Evolutionary conservation across 2,797 vertebrate species (phyloP), one percentile per base, ranked within the genome.

Genomic region (Numenius phaeopus): DNA sequence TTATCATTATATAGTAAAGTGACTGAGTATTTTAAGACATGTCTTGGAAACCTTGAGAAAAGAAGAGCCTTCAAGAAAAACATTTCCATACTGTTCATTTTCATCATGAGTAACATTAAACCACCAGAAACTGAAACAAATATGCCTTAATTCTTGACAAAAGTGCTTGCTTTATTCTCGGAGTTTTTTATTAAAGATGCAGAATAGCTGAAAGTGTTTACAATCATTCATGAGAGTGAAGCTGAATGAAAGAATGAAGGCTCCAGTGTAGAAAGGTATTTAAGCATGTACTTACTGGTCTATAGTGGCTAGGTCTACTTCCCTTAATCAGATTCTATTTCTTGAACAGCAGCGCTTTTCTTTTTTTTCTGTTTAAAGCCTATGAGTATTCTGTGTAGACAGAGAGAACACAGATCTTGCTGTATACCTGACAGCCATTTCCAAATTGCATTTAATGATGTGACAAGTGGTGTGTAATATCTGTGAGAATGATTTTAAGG

Each of bases 371-470:
- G 0, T 40, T 58, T 83, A 86, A 89, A 93, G 29, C 23, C 9
- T 82, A 3, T 22, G 29, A 75, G 49, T 69, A 50, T 71, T 88
- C 65, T 24, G 16, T 18, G 20, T 40, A 90, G 81, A 92, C 24
- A 70, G 61, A 80, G 47, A 72, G 39, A 91, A 78, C 34, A 71
- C 57, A 92, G 59, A 58, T 73, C 18, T 44, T 3, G 4, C 76
- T 75, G 61, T 61, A 71, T 80, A 95, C 65, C 76, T 96, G 89
- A 91, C 42, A 96, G 80, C 64, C 79, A 70, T 57, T 96, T 79
- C 24, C 71, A 94, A 91, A 93, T 84, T 91, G 65, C 87, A 61
- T 96, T 92, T 94, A 94, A 94, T 77, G 75, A 66, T 58, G 75
- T 58, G 92, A 94, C 76, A 87, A 96, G 84, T 50, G 72, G 61